Evolutionary conservation across 2,113 vertebrate species (phyloP).

Genomic region (Pontoporia blainvillei): DNA sequence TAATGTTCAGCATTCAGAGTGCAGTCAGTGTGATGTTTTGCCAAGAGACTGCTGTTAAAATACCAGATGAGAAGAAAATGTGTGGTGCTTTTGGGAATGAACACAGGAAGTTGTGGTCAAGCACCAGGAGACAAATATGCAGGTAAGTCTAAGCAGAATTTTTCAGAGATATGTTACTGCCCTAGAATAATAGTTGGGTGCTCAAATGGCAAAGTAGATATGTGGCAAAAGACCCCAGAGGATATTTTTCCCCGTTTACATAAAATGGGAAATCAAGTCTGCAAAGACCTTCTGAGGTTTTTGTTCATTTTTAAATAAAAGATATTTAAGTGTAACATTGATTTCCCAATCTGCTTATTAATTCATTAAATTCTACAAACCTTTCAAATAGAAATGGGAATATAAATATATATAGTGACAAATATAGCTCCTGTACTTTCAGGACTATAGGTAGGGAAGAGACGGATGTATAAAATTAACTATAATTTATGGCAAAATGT

Average conservation of each 20-base stretch:
- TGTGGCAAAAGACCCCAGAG: neutral
- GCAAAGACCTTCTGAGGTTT: neutral
- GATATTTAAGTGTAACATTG: neutral
- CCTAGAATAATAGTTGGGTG: neutral
- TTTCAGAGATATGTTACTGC: neutral
- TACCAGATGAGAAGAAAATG: conserved; percentile 14
- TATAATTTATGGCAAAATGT: neutral
- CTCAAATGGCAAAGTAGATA: neutral
- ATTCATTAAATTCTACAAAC: neutral
- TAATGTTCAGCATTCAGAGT: conserved; percentile 21
- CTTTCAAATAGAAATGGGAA: neutral
- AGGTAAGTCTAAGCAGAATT: neutral
- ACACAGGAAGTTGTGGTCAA: neutral
- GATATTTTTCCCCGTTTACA: neutral
- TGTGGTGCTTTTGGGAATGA: neutral
- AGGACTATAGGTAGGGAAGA: neutral
- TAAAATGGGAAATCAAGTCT: neutral
- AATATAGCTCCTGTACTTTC: neutral
- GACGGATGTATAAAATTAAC: neutral
- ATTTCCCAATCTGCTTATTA: neutral
- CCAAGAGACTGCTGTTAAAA: neutral
- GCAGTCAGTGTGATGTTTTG: neutral
- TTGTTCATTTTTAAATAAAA: neutral
- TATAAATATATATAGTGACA: too few relatives aligned
- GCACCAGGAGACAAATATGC: neutral